These are phyloP conservation scores for Fistularia commersonii DNA, from an alignment of 2,797 vertebrate species.

Conservation along the genomic window DNA sequence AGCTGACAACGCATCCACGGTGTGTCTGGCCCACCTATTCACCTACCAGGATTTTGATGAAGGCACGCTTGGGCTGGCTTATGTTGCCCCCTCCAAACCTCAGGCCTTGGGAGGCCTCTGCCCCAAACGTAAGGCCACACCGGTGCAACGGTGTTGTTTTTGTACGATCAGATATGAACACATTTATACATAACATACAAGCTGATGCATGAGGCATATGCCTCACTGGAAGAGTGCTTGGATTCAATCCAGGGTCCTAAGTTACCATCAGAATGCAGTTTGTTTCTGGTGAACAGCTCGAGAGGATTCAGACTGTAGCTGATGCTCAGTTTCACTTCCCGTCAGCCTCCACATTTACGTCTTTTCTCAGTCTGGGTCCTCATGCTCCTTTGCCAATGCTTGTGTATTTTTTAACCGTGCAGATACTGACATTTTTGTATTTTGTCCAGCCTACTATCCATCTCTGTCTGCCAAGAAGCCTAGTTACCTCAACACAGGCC, in stretches of 20 bases:
- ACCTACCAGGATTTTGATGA: constrained; percentile 98
- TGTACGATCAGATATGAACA: not conserved
- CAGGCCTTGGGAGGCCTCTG: constrained; percentile 93
- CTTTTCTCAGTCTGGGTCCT: no score
- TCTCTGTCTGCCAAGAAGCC: constrained; percentile 78
- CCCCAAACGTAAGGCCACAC: constrained; percentile 80
- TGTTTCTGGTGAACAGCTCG: no score
- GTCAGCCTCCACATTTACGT: no score
- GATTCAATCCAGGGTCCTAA: no score
- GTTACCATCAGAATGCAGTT: no score
- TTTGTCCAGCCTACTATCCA: constrained; percentile 84
- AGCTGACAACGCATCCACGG: constrained; percentile 86
- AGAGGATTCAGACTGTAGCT: no score
- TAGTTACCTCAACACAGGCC: constrained; percentile 93
- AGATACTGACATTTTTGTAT: constrained; percentile 13
- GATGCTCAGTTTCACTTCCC: no score
- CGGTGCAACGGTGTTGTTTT: not conserved
- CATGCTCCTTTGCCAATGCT: no score
- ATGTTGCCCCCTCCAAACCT: constrained; percentile 90
- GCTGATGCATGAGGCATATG: no score
- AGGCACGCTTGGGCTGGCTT: constrained; percentile 93
- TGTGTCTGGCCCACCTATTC: constrained; percentile 97
- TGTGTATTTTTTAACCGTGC: no score
- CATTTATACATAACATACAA: not conserved
- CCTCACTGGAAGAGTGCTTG: not conserved